Base-by-base conservation (phyloP, 37 sponge, comb jelly and placozoan genomes). In the Cladorhizidae sp. region DNA sequence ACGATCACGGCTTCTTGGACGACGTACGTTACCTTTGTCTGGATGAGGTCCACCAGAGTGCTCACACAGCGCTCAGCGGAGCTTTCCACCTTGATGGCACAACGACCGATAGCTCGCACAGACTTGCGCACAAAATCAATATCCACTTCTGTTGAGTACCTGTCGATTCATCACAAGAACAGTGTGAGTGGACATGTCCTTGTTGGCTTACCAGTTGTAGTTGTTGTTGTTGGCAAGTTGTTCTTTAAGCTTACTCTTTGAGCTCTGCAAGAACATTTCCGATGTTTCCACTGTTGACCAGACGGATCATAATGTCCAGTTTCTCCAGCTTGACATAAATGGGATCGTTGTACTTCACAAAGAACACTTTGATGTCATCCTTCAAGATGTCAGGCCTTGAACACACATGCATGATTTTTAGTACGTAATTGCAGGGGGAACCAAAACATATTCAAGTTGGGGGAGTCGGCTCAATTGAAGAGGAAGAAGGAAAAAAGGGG, bases 251-350 rank as follows among this genome's bases (percentile, higher is more conserved):
- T 85, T 57, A 95, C 99, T 98, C 99, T 51, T 98, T 98, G 82
- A 98, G 81, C 75, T 98, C 99, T 63, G 99, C 90, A 9, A 98
- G 85, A 23, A 98, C 95, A 68, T 80, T 92, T 15, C 87, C 90
- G 58, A 98, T 98, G 90, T 98, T 98, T 31, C 73, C 57, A 37
- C 76, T 70, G 39, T 76, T 94, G 52, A 90, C 78, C n/a, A 98
- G 93, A 0, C 99, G 92, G 20, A 98, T 98, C 99, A 98, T 98
- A 78, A 98, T 93, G 76, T 98, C 99, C 79, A 98, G 80, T 75
- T 98, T 98, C 86, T 98, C 99, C 81, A 98, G 86, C 57, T 98
- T 98, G 72, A 98, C 99, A 65, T 98, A 98, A 56, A 98, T 98
- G 17, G 99, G 99, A 50, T 98, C 99, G 63, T 98, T 98, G 84